Base-by-base conservation (phyloP, 1,140 invertebrate species). In the Drosophila sturtevanti region DNA sequence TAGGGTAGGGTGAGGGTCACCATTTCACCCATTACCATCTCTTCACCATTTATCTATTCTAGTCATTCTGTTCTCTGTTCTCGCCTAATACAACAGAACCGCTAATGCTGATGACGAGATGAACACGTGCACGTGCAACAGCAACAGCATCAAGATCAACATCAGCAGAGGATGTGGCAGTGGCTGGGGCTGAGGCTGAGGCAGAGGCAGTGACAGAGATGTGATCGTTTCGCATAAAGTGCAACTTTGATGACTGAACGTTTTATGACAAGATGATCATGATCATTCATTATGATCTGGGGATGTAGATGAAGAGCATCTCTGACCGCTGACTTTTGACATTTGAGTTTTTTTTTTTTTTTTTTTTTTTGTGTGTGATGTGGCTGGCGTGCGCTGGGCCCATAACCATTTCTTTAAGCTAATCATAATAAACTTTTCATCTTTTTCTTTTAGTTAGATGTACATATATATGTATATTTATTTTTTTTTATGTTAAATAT, bases 371-470 rank as follows among this genome's bases (percentile, higher is more conserved):
- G 12, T 44, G 4, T 70, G 37, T 51, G 24, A 44, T 31, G 68
- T 86, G 72, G 75, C 84, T 86, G 72, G 75, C 84, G 84, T 87
- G 82, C 79, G 79, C 72, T 79, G 52, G 66, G 58, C 79, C 84
- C 84, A 87, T 87, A 89, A 87, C 79, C 80, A 87, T 89, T 87
- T 78, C 81, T 81, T 84, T 76, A 58, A 72, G 81, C 82, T 86
- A 86, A 87, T 89, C 82, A 87, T 87, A 89, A 87, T 87, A 87
- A 87, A 87, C 82, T 89, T 87, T 82, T 86, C 82, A 87, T 86
- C 82, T 87, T 89, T 87, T 87, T 48, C 6, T 18, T 48, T 11
- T 14, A n/a, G n/a, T n/a, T n/a, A n/a, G n/a, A n/a, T n/a, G n/a
- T n/a, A n/a, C n/a, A n/a, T n/a, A n/a, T n/a, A n/a, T n/a, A n/a